Conservation (phyloP, 1,140 invertebrate species). For the Anastrepha obliqua region DNA sequence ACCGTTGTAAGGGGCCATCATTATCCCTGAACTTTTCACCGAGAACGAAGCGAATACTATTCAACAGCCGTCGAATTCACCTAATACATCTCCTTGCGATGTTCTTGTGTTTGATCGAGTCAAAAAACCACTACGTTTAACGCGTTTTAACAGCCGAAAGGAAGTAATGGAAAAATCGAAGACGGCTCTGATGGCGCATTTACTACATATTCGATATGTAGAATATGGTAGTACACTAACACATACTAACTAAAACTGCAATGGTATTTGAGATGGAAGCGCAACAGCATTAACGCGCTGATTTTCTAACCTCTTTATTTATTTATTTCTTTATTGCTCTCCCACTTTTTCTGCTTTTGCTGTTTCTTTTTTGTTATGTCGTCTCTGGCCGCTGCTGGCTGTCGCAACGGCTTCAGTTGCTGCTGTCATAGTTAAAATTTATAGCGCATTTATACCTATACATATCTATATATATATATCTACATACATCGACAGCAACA, state of each 20-base stretch:
- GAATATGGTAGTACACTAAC: not conserved
- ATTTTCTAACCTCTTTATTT: conserved; percentile 20
- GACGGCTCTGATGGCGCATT: too few species aligned
- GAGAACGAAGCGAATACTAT: too few species aligned
- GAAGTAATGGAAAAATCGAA: too few species aligned
- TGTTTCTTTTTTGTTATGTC: not conserved
- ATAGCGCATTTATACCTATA: not conserved
- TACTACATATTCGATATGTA: too few species aligned
- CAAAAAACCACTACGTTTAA: too few species aligned
- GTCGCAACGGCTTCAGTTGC: not conserved
- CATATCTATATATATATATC: not conserved
- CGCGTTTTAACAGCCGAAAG: too few species aligned
- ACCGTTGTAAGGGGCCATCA: too few species aligned
- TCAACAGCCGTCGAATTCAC: too few species aligned
- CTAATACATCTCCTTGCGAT: too few species aligned
- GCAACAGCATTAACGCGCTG: conserved; percentile 37
- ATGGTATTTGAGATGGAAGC: conserved; percentile 46
- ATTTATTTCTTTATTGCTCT: not conserved
- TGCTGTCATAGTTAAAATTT: conserved; percentile 36
- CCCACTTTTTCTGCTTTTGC: not conserved
- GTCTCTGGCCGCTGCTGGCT: not conserved
- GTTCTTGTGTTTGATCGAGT: too few species aligned
- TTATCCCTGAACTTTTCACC: too few species aligned
- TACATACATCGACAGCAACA: not conserved
- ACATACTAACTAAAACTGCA: not conserved